phyloP scores from a whole-genome alignment of 2,888 invertebrate species.

The Antitype chi region DNA sequence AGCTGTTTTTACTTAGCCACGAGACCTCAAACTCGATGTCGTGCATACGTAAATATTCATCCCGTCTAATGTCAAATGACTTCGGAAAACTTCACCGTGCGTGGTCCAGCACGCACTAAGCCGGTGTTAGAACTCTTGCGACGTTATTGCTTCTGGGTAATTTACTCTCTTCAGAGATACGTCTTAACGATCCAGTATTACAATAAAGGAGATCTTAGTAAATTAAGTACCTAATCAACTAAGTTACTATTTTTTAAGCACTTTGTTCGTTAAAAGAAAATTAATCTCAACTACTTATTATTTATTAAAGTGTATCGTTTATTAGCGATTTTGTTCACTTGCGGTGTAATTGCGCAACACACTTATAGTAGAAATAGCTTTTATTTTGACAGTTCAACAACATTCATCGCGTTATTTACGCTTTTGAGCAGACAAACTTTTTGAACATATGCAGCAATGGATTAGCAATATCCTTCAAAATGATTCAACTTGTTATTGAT shows the following conservation, averaged over 20 bases:
- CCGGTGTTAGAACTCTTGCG: not conserved
- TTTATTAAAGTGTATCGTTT: too few relatives aligned
- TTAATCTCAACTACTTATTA: not conserved
- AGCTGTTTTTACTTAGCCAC: too few relatives aligned
- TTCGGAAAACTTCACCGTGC: not conserved
- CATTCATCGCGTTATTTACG: too few relatives aligned
- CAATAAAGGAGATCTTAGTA: conserved; percentile 14
- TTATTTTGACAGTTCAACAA: too few relatives aligned
- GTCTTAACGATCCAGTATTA: conserved; percentile 20
- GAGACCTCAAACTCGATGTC: too few relatives aligned
- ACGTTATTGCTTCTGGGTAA: not conserved
- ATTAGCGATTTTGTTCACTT: not conserved
- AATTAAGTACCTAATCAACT: not conserved
- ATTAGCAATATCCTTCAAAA: too few relatives aligned
- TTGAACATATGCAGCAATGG: too few relatives aligned
- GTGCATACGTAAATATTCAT: not conserved
- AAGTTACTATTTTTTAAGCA: not conserved
- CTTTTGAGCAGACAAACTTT: too few relatives aligned
- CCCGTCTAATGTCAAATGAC: too few relatives aligned
- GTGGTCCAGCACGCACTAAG: not conserved
- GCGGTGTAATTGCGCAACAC: too few relatives aligned
- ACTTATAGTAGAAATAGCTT: too few relatives aligned
- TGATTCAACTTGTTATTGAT: too few relatives aligned
- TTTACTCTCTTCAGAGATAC: not conserved
- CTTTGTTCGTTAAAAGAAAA: not conserved